Base-by-base conservation (phyloP, 2,797 vertebrate species). In the Cottoperca gobio region DNA sequence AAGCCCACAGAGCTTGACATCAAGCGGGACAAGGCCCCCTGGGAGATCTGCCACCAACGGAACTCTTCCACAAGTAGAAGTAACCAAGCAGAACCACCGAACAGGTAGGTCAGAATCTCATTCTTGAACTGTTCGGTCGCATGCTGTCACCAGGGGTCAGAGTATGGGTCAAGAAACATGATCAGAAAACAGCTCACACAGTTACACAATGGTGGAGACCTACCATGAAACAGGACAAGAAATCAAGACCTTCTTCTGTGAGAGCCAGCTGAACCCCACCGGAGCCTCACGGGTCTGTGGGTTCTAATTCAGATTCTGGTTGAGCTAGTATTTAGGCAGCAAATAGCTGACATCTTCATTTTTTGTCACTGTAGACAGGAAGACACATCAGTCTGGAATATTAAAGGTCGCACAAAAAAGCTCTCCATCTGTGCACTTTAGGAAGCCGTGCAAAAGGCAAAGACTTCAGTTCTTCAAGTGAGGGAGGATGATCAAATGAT, bases 51-150 rank as follows among this genome's bases (percentile, higher is more conserved):
- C 52, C 48, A 66, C 57, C 57, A 37, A 66, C 76, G 45, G 78
- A 81, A 63, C 73, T 60, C 76, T 72, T 70, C 76, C 70, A 60
- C 50, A 60, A 75, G 68, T 79, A 70, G 74, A 80, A 37, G 79
- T 78, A 67, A 54, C 79, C 84, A 86, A 85, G 86, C 83, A 83
- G 81, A 89, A 89, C 89, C 69, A 49, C 49, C 65, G 70, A 73
- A 76, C 57, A 81, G 75, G 69, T 63, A 71, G 69, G 72, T 94
- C 70, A 67, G 42, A 83, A 57, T 76, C 52, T 73, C 50, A 31
- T 92, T 95, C 95, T 95, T 92, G 94, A 89, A 81, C 79, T 64
- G 55, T 63, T 83, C 79, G 52, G 58, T 77, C 58, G 17, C 64
- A 72, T 68, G 49, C 82, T 76, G 78, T 83, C 80, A 83, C 58